Conservation (phyloP, 2,888 invertebrate species). For the Macrosiphum euphorbiae region DNA sequence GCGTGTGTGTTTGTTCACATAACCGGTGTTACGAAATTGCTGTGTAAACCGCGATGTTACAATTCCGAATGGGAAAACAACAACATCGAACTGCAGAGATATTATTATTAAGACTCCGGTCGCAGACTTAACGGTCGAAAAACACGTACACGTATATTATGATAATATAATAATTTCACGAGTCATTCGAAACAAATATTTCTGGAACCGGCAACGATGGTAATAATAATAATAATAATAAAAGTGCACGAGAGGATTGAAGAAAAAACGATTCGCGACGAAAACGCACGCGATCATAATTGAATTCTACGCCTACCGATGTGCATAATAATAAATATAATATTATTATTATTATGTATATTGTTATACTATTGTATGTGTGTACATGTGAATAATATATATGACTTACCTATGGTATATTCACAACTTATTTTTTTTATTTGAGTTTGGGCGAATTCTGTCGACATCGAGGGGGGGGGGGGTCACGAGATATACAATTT, state of each 20-base stretch:
- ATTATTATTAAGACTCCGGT: background rate
- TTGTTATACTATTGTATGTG: background rate
- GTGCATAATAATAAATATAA: background rate
- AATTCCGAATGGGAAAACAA: constrained; percentile 21
- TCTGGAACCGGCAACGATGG: background rate
- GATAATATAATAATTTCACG: constrained; percentile 15
- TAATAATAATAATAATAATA: background rate
- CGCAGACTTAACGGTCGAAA: background rate
- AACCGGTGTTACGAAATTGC: constrained; percentile 30
- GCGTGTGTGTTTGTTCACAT: background rate
- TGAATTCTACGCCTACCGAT: background rate
- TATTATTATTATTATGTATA: background rate
- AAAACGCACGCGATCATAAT: constrained; percentile 4
- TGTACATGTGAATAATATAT: background rate
- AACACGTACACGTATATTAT: constrained; percentile 3
- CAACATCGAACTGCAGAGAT: background rate
- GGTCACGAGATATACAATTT: background rate
- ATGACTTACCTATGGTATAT: background rate
- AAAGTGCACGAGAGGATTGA: background rate
- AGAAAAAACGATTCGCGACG: background rate
- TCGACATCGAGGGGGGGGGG: background rate
- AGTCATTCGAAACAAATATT: background rate
- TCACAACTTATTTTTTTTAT: background rate
- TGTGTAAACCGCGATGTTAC: constrained; percentile 40
- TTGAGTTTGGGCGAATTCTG: background rate